phyloP scores from a whole-genome alignment of 2,797 vertebrate species.

The Lepidocolaptes lacrymiger region DNA sequence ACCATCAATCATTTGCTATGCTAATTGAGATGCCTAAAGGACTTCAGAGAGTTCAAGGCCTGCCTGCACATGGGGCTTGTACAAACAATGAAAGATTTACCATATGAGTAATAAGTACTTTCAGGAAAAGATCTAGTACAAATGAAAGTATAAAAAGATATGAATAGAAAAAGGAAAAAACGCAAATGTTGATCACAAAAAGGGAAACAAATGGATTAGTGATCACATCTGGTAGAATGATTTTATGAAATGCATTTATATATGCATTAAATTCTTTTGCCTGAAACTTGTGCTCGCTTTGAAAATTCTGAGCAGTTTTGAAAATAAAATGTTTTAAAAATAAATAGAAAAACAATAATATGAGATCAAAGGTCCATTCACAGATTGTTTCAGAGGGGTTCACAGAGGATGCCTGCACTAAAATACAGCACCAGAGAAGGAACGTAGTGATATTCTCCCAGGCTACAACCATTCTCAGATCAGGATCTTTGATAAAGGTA shows the following conservation, averaged over 20 bases:
- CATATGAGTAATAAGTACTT: neutral
- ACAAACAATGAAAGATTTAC: conserved; percentile 30
- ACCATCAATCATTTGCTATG: conserved; percentile 40
- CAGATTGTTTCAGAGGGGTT: neutral
- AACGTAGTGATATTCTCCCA: neutral
- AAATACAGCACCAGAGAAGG: neutral
- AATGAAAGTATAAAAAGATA: neutral
- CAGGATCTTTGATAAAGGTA: neutral
- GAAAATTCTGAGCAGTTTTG: neutral
- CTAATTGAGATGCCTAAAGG: conserved; percentile 31
- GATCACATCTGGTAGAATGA: neutral
- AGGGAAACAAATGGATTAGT: neutral
- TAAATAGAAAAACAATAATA: neutral
- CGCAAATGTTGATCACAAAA: neutral
- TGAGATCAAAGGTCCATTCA: neutral
- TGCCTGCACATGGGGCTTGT: neutral
- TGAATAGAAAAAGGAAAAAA: neutral
- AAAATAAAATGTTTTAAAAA: neutral
- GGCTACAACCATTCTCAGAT: neutral
- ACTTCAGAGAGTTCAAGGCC: conserved; percentile 38
- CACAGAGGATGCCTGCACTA: neutral
- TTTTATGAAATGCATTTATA: neutral
- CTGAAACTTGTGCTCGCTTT: neutral
- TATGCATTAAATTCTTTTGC: neutral
- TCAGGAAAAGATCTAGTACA: neutral